A percentile compares a stretch with the other conserved stretches of the same genome.
Conservation (phyloP, 2,888 invertebrate species). For the Scrobipalpa atriplicella region DNA sequence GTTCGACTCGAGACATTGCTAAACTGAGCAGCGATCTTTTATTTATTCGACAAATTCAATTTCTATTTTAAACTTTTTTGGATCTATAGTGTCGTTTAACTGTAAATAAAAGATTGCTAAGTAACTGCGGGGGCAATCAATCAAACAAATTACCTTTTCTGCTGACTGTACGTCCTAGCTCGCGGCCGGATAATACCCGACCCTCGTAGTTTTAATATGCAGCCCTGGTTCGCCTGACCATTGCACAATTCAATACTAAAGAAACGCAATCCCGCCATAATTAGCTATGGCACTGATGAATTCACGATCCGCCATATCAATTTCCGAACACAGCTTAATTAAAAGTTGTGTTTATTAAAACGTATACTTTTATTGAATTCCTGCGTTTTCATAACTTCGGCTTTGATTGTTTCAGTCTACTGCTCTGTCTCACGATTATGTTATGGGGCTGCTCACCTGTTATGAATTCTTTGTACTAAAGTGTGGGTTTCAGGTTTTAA, state of each 20-base stretch:
- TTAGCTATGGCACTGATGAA: slow-evolving; percentile 75
- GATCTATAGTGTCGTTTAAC: background rate
- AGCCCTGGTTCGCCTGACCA: slow-evolving; percentile 55
- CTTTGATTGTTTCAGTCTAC: background rate
- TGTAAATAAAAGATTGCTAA: background rate
- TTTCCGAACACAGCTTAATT: slow-evolving; percentile 62
- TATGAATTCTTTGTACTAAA: background rate
- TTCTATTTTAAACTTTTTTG: background rate
- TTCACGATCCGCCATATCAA: slow-evolving; percentile 61
- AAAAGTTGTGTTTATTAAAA: slow-evolving; percentile 57
- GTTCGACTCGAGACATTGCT: background rate
- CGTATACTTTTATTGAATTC: slow-evolving; percentile 41
- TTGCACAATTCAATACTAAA: slow-evolving; percentile 75
- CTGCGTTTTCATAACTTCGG: slow-evolving; percentile 34
- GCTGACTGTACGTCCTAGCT: slow-evolving; percentile 63
- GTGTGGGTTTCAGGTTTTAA: background rate
- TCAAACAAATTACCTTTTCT: slow-evolving; percentile 19
- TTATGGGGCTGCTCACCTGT: background rate
- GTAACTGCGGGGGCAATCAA: slow-evolving; percentile 11
- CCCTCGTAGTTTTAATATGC: slow-evolving; percentile 71
- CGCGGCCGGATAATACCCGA: slow-evolving; percentile 77
- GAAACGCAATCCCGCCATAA: slow-evolving; percentile 71
- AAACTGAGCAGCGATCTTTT: background rate
- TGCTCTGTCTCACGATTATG: background rate
- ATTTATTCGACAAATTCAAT: background rate